Base-by-base conservation (phyloP, 2,888 invertebrate species). In the Standfussiana lucernea region DNA sequence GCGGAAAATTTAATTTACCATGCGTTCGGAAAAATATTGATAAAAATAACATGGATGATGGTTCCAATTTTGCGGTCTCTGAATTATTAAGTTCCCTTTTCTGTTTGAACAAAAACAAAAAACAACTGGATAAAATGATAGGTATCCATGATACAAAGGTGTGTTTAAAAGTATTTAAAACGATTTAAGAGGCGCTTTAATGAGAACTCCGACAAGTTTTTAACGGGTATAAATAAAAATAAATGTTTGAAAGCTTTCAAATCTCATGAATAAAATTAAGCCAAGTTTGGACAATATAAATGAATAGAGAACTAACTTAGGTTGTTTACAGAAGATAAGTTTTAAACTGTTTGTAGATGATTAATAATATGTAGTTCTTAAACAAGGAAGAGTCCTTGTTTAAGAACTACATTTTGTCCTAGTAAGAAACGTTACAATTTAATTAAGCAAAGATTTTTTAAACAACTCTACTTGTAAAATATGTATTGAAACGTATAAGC, bases 291-390 rank as follows among this genome's bases (percentile, higher is more conserved):
- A 72, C 64, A 56, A 59, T 76, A 47, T 61, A 50, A 76, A 67
- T 82, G 47, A 77, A 67, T 76, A 59, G 18, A 65, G 6, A 61
- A 15, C 47, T 15, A 81, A 62, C 70, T 73, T 56, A 53, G 15
- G 21, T 69, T 84, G 40, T 74, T 83, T 69, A 71, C 28, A 68
- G 32, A 65, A 71, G 7, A 61, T 28, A 76, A 72, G 62, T 83
- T 86, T 86, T 77, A 72, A 76, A 80, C 71, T 80, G 42, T 71
- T 64, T 85, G 2, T 72, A 62, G 74, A 67, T 81, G 64, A 62
- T 71, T 72, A 45, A 37, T 71, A 35, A 68, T 70, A 35, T 73
- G 21, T 53, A 42, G 32, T 62, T 72, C 6, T 37, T 53, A 45
- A 62, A 10, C 65, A 32, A 24, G 10, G 40, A 18, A n/a, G n/a